Base-by-base conservation (phyloP, 2,797 vertebrate species). In the Acipenser oxyrinchus region DNA sequence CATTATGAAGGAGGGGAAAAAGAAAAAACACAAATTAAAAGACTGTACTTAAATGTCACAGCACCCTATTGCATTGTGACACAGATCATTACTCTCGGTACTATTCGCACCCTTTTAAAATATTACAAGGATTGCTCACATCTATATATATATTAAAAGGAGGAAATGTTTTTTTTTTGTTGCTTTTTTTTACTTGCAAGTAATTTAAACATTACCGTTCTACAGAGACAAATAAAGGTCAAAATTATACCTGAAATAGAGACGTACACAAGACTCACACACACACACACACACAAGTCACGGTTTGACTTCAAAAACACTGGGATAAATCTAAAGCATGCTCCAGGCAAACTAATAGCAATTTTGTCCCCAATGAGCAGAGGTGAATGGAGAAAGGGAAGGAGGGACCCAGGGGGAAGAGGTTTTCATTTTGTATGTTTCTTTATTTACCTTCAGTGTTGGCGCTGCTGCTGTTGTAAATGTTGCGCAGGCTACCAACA, bases 21-120 rank as follows among this genome's bases (percentile, higher is more conserved):
- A 9, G 60, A 8, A 73, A 82, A 85, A 88, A 89, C 94, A 94
- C 95, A 97, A 98, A 98, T 98, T 97, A 98, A 91, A 91, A 93
- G 90, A 94, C 84, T 87, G 88, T 90, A 89, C 91, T 95, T 92
- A 98, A 98, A 98, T 98, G 95, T 98, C 96, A 97, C 78, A 85
- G 93, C 92, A 93, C 94, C 93, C 94, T 84, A 95, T 95, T 94
- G 94, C 93, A 90, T 90, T 91, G 89, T 88, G 94, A 95, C 91
- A 95, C 94, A 94, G 94, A 94, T 95, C 95, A 98, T 97, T 98
- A 97, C 94, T 95, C 91, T 87, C 85, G 89, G 91, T 92, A 92
- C 94, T 90, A 94, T 93, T 82, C 87, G 86, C 77, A 74, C 81
- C 84, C 82, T 84, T 84, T 86, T 92, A 92, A 92, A 92, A 94